Percentiles rank a stretch among this genome's conserved stretches.
Conservation (phyloP, 2,888 invertebrate genomes). For the Drepana falcataria region DNA sequence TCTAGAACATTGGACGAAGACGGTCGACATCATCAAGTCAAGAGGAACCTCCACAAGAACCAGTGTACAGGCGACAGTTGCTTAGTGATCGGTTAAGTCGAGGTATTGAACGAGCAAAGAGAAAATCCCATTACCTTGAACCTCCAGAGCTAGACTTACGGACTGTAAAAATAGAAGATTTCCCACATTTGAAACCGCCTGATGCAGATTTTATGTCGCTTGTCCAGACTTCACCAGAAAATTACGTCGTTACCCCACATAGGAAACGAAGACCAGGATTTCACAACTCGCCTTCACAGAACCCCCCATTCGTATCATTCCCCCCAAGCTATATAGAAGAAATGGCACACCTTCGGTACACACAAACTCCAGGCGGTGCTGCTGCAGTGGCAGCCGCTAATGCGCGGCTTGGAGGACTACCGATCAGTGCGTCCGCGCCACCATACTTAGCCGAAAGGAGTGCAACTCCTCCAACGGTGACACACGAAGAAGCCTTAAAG, state of each 20-base stretch:
- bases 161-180: slow-evolving; percentile 82
- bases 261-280: slow-evolving; percentile 91
- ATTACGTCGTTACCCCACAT: slow-evolving; percentile 92
- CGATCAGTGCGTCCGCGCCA: slow-evolving; percentile 85
- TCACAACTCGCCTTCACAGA: slow-evolving; percentile 91
- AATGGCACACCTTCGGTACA: slow-evolving; percentile 80
- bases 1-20: slow-evolving; percentile 66
- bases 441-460: slow-evolving; percentile 82
- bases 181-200: slow-evolving; percentile 81
- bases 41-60: slow-evolving; percentile 73
- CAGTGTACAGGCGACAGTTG: slow-evolving; percentile 79
- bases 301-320: slow-evolving; percentile 91
- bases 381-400: slow-evolving; percentile 80
- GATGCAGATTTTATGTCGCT: slow-evolving; percentile 84
- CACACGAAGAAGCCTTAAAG: slow-evolving; percentile 78
- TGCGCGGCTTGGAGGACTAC: slow-evolving; percentile 67
- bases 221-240: slow-evolving; percentile 86
- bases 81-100: slow-evolving; percentile 80
- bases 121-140: slow-evolving; percentile 81
- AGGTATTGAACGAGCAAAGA: slow-evolving; percentile 80
- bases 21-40: slow-evolving; percentile 73
- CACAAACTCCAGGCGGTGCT: slow-evolving; percentile 79
- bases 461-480: slow-evolving; percentile 79
- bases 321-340: slow-evolving; percentile 87
- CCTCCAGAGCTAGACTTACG: slow-evolving; percentile 84